phyloP scores from a whole-genome alignment of 2,888 invertebrate genomes.

The Tetropium fuscum region DNA sequence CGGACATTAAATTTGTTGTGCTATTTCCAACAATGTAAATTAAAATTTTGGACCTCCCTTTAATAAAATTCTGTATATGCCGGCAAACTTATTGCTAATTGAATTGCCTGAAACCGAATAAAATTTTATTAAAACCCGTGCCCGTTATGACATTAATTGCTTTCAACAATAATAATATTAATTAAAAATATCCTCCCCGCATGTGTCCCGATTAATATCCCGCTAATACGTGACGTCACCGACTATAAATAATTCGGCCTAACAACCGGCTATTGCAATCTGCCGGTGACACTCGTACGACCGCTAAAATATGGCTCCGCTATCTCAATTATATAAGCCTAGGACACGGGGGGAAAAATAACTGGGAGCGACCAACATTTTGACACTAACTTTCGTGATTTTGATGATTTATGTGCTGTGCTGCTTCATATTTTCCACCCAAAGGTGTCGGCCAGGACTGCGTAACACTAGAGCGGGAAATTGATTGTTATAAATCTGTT shows the following conservation, averaged over 20 bases:
- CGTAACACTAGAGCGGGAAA: constrained; percentile 19
- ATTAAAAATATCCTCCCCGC: constrained; percentile 18
- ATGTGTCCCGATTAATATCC: constrained; percentile 10
- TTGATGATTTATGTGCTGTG: constrained; percentile 27
- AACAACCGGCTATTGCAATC: constrained; percentile 27
- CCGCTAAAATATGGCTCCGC: constrained; percentile 28
- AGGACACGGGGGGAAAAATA: constrained; percentile 13
- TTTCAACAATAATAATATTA: constrained; percentile 4
- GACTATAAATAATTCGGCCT: constrained; percentile 24
- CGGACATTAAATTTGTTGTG: no score
- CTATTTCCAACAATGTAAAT: constrained; percentile 8
- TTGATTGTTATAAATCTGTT: constrained; percentile 30
- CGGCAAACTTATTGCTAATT: constrained; percentile 11
- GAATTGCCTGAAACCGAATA: neutral
- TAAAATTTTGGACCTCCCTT: constrained; percentile 2
- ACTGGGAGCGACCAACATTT: constrained; percentile 19
- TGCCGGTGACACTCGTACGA: constrained; percentile 27
- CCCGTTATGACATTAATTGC: constrained; percentile 5
- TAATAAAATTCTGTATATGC: constrained; percentile 1
- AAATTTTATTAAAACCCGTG: constrained; percentile 16
- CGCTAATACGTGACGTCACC: constrained; percentile 21
- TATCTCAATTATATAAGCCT: constrained; percentile 28
- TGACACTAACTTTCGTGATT: constrained; percentile 28
- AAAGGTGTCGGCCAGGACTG: constrained; percentile 18
- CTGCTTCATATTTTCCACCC: constrained; percentile 8